Base-by-base conservation (phyloP, 2,797 vertebrate genomes). In the Prunella strophiata region DNA sequence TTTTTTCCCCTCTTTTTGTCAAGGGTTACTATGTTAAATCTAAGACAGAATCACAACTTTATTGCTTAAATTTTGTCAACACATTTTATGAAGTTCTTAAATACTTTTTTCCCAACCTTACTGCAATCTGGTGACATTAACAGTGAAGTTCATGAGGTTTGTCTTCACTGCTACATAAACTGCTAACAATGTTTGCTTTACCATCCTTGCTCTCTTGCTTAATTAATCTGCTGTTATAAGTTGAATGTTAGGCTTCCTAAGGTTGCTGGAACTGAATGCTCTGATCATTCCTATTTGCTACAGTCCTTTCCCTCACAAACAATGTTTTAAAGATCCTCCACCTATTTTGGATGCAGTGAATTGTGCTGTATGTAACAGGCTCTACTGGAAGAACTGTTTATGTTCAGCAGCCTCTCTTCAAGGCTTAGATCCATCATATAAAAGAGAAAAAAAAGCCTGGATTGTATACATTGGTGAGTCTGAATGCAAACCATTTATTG, bases 121-220 rank as follows among this genome's bases (percentile, higher is more conserved):
- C 6, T 12, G 3, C 16, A 72, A 30, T 48, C 27, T 66, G 27
- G 9, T 75, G 87, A 72, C 22, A 78, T 66, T 75, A 84, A 40
- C 1, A 19, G 32, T 40, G n/a, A 93, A 81, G 38, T 80, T 94
- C 43, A 61, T 88, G 43, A 78, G 66, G 43, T 75, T 86, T 65
- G 16, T 82, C 71, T 91, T 92, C 43, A 36, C 16, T 72, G 84
- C 74, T 62, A 65, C n/a, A 83, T 83, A 89, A 94, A 88, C 80
- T 71, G 19, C 51, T 78, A 75, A 78, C 22, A 86, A 23, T 75
- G 65, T 87, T 92, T 94, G n/a, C 15, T 81, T 91, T 85, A 87
- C 36, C 30, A 30, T 73, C 47, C 43, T 50, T 40, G 45, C 22
- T 84, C 72, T 27, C 55, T 58, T 95, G 54, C 42, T 79, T 92